phyloP scores from a whole-genome alignment of 2,113 vertebrate species.

The Capreolus pygargus region DNA sequence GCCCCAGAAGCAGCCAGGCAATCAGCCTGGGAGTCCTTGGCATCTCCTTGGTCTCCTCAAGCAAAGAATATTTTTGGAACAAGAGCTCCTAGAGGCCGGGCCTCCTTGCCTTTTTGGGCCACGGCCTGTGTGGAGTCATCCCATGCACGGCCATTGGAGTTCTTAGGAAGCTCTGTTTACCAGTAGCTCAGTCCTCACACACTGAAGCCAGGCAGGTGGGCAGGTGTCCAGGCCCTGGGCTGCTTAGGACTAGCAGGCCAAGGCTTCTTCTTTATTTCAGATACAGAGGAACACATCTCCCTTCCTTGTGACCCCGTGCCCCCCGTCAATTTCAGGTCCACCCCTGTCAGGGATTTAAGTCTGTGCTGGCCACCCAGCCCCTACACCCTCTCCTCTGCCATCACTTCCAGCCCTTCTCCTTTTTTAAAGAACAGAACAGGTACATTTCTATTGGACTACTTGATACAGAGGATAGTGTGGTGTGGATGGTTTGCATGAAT shows the following conservation, averaged over 20 bases:
- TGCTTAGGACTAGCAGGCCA: background rate
- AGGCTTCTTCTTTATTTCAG: background rate
- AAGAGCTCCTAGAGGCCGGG: background rate
- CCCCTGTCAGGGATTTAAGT: background rate
- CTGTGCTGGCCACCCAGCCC: background rate
- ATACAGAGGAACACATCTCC: background rate
- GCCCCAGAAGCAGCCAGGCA: background rate
- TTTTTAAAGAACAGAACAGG: slow-evolving; percentile 60
- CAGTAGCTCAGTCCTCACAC: background rate
- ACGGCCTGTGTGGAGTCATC: background rate
- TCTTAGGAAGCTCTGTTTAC: background rate
- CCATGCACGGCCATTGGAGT: background rate
- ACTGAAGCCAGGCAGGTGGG: background rate
- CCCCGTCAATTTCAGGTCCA: background rate
- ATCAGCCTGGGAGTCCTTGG: background rate
- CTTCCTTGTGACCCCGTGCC: background rate
- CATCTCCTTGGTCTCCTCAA: slow-evolving; percentile 21
- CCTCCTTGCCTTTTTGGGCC: slow-evolving; percentile 39
- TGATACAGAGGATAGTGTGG: slow-evolving; percentile 65
- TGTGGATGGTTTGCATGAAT: slow-evolving; percentile 62
- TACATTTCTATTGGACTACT: slow-evolving; percentile 70
- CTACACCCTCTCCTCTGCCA: background rate
- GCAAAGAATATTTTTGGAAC: slow-evolving; percentile 43
- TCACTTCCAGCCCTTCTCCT: background rate
- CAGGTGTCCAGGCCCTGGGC: background rate